Base-by-base conservation (phyloP, 2,888 invertebrate species). In the Cataglyphis livida region DNA sequence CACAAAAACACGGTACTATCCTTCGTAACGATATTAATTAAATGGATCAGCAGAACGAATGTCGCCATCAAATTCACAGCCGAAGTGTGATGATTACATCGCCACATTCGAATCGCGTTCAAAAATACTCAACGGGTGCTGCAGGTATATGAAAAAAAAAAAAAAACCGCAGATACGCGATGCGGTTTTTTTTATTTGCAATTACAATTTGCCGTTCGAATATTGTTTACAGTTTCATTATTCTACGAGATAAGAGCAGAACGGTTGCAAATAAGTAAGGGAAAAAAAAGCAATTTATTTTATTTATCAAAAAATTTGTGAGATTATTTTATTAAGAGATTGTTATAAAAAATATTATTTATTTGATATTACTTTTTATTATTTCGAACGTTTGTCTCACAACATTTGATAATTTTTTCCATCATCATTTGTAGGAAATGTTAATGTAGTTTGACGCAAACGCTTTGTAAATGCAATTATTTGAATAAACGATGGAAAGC, bases 11-110 rank as follows among this genome's bases (percentile, higher is more conserved):
- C 32, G 44, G 5, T 12, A 44, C 44, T 44, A 70, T 32, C 59
- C 70, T 71, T 35, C 59, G 59, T 62, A 15, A 25, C 18, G 41
- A 64, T 83, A 85, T 87, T 85, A 87, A 87, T 87, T 82, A 87
- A 87, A 74, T 61, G 57, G 28, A 57, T 73, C 71, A 25, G 32
- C 59, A 68, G 79, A 81, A 35, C 28, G 15, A 51, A 76, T 28
- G n/a, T 68, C 32, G 38, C 75, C 4, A 25, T 78, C 41, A 82
- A 82, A 84, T 79, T 86, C 57, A 59, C 51, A 59, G 38, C 61
- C 32, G 70, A 51, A 51, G 1, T n/a, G 7, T 21, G 68, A n/a
- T 62, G 25, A 10, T 51, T 9, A 57, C 25, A 18, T 10, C 12
- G 18, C 21, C 41, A 59, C 57, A 35, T 70, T 57, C 44, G 38